A percentile compares a stretch with the other conserved stretches of the same genome.
These are phyloP conservation scores for Mantis religiosa DNA, from an alignment of 2,888 invertebrate species.

Conservation along the genomic window DNA sequence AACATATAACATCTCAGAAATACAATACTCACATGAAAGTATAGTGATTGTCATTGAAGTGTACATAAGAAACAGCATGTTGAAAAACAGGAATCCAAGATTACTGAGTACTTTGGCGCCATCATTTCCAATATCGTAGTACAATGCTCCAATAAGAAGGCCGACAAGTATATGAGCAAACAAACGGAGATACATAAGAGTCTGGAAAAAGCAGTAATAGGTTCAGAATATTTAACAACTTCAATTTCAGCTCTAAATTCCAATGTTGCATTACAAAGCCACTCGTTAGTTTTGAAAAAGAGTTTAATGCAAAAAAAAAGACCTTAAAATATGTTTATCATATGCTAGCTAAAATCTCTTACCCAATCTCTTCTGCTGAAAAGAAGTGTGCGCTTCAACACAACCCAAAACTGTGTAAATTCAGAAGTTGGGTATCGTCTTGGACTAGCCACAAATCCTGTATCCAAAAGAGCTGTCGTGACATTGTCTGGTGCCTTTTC, in stretches of 20 bases:
- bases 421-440: conserved; percentile 77
- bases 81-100: conserved; percentile 95
- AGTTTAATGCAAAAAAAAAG: background rate
- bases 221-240: background rate
- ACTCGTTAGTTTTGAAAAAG: background rate
- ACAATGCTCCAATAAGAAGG: conserved; percentile 88
- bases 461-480: conserved; percentile 64
- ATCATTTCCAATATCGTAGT: conserved; percentile 94
- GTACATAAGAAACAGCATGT: conserved; percentile 98
- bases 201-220: conserved; percentile 55
- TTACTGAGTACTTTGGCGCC: conserved; percentile 94
- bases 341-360: conserved; percentile 40
- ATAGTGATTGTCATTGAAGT: conserved; percentile 99
- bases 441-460: conserved; percentile 56
- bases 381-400: conserved; percentile 76
- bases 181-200: conserved; percentile 88
- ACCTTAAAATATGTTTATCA: background rate
- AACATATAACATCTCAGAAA: background rate
- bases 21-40: conserved; percentile 81
- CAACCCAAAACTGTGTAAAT: conserved; percentile 79
- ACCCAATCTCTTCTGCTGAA: conserved; percentile 90
- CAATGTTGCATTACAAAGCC: background rate
- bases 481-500: conserved; percentile 68
- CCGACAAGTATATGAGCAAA: conserved; percentile 93
- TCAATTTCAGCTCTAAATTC: background rate